Conservation (phyloP, 2,113 vertebrate genomes). For the Sigmodon hispidus region DNA sequence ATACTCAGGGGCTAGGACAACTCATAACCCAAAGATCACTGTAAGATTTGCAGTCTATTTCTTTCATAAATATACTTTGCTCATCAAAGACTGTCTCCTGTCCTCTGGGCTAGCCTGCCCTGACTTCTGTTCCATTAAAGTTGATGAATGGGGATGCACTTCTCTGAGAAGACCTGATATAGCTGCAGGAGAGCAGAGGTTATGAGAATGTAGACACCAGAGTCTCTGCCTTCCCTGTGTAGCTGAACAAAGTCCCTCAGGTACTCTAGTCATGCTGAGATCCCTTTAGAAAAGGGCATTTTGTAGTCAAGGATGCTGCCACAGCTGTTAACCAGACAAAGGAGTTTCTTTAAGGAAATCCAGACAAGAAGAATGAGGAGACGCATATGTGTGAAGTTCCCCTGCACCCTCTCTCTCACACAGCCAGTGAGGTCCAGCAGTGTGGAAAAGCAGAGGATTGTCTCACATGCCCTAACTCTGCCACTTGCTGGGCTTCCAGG, state of each 20-base stretch:
- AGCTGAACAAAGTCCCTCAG: neutral
- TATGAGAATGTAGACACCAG: neutral
- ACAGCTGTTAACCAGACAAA: slow-evolving; percentile 12
- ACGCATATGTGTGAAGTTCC: slow-evolving; percentile 23
- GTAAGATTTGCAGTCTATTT: neutral
- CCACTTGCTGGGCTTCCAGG: neutral
- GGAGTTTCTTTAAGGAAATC: slow-evolving; percentile 65
- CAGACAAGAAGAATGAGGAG: slow-evolving; percentile 47
- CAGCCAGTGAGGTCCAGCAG: neutral
- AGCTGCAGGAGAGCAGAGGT: neutral
- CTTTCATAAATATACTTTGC: slow-evolving; percentile 36
- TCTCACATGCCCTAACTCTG: neutral
- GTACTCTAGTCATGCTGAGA: neutral
- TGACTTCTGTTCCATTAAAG: neutral
- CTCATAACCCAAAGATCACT: neutral
- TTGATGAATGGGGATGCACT: neutral
- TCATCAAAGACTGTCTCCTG: neutral
- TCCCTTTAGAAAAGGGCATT: slow-evolving; percentile 12
- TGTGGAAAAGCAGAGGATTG: neutral
- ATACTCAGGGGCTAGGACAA: neutral
- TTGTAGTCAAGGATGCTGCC: slow-evolving; percentile 56
- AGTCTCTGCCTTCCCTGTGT: neutral
- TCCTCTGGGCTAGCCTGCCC: neutral
- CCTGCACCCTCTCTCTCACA: neutral
- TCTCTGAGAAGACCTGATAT: neutral